phyloP scores from a whole-genome alignment of 2,888 invertebrate species.

The Drosophila maculinotata region DNA sequence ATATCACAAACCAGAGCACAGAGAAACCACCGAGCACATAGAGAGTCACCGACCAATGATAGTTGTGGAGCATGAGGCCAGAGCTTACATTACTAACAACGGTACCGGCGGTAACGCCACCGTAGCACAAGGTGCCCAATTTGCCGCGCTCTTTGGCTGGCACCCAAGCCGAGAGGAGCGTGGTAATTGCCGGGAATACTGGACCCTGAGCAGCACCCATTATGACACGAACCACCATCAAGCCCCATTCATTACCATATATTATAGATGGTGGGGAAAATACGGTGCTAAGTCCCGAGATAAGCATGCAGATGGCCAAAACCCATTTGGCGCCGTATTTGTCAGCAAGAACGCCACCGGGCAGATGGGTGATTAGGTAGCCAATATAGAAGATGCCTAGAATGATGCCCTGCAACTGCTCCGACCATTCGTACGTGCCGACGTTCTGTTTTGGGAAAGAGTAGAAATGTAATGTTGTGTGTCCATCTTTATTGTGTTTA shows the following conservation, averaged over 20 bases:
- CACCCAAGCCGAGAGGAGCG: constrained; percentile 91
- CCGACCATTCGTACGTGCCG: constrained; percentile 88
- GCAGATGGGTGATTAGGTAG: constrained; percentile 91
- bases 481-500: too few relatives aligned
- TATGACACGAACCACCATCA: constrained; percentile 89
- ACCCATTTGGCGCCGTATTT: constrained; percentile 93
- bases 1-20: background rate
- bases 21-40: constrained; percentile 90
- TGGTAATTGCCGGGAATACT: constrained; percentile 92
- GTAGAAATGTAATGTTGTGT: too few relatives aligned
- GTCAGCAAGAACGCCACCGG: constrained; percentile 92
- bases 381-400: constrained; percentile 93
- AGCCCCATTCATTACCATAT: constrained; percentile 84
- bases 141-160: constrained; percentile 90
- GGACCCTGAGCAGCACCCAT: constrained; percentile 94
- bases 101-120: constrained; percentile 88
- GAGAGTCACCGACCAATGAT: constrained; percentile 90
- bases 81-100: constrained; percentile 88
- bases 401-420: constrained; percentile 89
- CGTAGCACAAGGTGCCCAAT: constrained; percentile 91
- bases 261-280: too few relatives aligned
- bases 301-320: constrained; percentile 90
- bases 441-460: constrained; percentile 9
- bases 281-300: constrained; percentile 86
- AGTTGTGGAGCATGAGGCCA: constrained; percentile 88